These are phyloP conservation scores for Lutraria lutraria DNA, from an alignment of 2,888 invertebrate species.

Conservation along the genomic window DNA sequence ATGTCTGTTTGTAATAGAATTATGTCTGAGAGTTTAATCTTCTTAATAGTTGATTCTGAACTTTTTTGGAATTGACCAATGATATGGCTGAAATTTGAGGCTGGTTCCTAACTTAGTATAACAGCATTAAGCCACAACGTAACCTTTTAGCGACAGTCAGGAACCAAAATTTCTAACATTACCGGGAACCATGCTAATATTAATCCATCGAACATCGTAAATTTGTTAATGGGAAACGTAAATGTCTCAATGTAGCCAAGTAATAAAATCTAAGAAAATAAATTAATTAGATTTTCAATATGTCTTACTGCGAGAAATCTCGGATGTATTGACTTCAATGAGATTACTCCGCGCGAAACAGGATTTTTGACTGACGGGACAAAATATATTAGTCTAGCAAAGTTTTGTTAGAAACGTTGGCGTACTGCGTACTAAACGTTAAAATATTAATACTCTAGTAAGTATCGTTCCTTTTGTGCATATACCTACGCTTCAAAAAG, in stretches of 20 bases:
- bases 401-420: too few relatives aligned
- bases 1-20: too few relatives aligned
- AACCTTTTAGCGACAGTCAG: neutral
- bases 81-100: too few relatives aligned
- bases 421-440: too few relatives aligned
- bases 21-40: too few relatives aligned
- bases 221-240: neutral
- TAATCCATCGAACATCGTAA: neutral
- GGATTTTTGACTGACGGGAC: neutral
- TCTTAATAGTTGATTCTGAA: too few relatives aligned
- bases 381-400: neutral
- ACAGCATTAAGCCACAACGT: too few relatives aligned
- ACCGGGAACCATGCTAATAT: neutral
- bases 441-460: too few relatives aligned
- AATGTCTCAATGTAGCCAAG: neutral
- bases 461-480: too few relatives aligned
- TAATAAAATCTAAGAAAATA: neutral
- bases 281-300: conserved; percentile 1
- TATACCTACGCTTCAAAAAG: too few relatives aligned
- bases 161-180: neutral
- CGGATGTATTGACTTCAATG: neutral
- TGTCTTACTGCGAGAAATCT: neutral
- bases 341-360: neutral
- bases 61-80: too few relatives aligned
- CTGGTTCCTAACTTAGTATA: too few relatives aligned